These are phyloP conservation scores for Pollenia griseotomentosa DNA, from an alignment of 2,888 invertebrate species.

Conservation along the genomic window DNA sequence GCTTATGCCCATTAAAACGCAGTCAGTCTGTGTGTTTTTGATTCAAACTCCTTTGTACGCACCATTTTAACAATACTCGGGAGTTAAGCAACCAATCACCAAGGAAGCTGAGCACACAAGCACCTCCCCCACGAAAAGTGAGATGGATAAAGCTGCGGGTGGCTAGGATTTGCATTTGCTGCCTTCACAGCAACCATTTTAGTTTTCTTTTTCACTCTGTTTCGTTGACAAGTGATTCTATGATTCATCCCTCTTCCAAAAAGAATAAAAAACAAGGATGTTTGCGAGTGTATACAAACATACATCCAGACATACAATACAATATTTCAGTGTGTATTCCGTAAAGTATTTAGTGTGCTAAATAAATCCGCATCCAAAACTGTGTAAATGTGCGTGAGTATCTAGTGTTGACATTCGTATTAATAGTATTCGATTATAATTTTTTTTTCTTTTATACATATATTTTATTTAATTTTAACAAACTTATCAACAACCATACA, in stretches of 20 bases:
- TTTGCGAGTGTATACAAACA: not conserved
- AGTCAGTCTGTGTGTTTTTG: constrained; percentile 39
- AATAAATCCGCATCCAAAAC: not conserved
- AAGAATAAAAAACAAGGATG: constrained; percentile 32
- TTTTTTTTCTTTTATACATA: no score
- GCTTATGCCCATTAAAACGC: constrained; percentile 34
- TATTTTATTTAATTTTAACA: no score
- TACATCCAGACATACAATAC: not conserved
- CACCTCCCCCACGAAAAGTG: constrained; percentile 76
- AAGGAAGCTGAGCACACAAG: constrained; percentile 75
- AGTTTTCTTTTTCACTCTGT: constrained; percentile 72
- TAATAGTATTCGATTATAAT: no score
- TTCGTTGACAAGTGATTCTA: constrained; percentile 69
- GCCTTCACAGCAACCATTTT: constrained; percentile 62
- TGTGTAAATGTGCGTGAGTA: not conserved
- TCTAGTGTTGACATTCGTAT: no score
- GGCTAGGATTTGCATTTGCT: constrained; percentile 65
- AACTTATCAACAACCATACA: no score
- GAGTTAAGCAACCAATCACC: constrained; percentile 76
- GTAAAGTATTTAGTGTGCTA: not conserved
- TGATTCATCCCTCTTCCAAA: constrained; percentile 64
- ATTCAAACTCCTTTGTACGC: constrained; percentile 48
- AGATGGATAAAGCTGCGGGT: constrained; percentile 69
- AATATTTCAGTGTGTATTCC: not conserved
- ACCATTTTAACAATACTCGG: constrained; percentile 68